Evolutionary conservation across 2,888 invertebrate species (phyloP), one percentile per base, ranked within the genome.

Genomic region (Phortica okadai): DNA sequence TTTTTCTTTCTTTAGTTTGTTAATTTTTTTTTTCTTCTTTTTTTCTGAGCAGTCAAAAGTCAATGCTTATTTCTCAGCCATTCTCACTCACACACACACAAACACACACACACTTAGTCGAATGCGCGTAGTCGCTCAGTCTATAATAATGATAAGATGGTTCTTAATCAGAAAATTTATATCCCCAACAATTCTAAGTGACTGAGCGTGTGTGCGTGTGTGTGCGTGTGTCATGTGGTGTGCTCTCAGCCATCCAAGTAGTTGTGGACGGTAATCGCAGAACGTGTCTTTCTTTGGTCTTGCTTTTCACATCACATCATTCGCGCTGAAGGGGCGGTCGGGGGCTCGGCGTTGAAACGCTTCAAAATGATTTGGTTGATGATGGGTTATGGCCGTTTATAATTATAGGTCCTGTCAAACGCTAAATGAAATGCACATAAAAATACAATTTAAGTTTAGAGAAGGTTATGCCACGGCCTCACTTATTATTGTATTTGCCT

Each of bases 111-210:
- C 76, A 59, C 78, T 66, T 73, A 21, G 76, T 82, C 87, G 86
- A 85, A 88, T 87, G 86, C 85, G 85, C 86, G 84, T 85, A 86
- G 70, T 67, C 25, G 62, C 62, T 62, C 21, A 44, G 84, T 87
- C 89, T 84, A 87, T 86, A 86, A 88, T 90, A 90, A 90, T 90
- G 90, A 90, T 91, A 91, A 90, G 90, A 90, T 90, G 90, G 87
- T 90, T 90, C 91, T 91, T 91, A 90, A 90, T 90, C 90, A 90
- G 90, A 90, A 90, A 90, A 91, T 90, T 88, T 91, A 90, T 91
- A 89, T 89, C 85, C 84, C 83, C 84, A 84, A 84, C 84, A 87
- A 83, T 85, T 73, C 76, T 73, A 66, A 74, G 3, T 56, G 56
- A 56, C n/a, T 16, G 14, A 14, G 1, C 2, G n/a, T 16, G 16